Conservation (phyloP, 2,113 vertebrate species). For the Haplotaxodon microlepis region DNA sequence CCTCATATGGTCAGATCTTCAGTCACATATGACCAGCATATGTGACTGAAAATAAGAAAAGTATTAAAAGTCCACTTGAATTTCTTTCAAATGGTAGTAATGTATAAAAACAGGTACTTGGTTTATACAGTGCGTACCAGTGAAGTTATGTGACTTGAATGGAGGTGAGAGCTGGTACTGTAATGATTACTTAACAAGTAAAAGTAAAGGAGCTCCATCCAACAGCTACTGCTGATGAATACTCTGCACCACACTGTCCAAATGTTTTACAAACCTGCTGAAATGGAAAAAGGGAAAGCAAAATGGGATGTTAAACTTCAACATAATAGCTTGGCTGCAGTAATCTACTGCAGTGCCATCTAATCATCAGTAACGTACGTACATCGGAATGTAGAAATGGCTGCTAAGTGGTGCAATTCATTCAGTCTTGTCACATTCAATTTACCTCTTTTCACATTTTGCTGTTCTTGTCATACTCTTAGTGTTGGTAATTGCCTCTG, state of each 20-base stretch:
- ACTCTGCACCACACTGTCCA: background rate
- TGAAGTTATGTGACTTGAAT: background rate
- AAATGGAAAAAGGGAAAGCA: background rate
- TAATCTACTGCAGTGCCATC: background rate
- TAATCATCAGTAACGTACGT: background rate
- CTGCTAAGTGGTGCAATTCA: constrained; percentile 33
- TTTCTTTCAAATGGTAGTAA: background rate
- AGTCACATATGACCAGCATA: too few species aligned
- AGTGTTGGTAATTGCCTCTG: background rate
- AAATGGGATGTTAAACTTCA: background rate
- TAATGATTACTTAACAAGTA: background rate
- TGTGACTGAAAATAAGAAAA: background rate
- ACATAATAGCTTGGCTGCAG: background rate
- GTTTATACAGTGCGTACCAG: accelerated
- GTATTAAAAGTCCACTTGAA: background rate
- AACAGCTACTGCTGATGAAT: background rate
- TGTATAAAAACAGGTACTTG: accelerated
- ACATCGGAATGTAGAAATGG: background rate
- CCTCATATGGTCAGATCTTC: background rate
- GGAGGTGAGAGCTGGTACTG: background rate
- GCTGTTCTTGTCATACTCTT: background rate
- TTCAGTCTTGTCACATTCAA: constrained; percentile 21
- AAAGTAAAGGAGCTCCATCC: background rate
- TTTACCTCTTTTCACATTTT: background rate
- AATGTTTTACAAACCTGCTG: background rate